A percentile compares a stretch with the other conserved stretches of the same genome.
phyloP scores from a whole-genome alignment of 2,888 invertebrate species.

The Lumbricus terrestris region DNA sequence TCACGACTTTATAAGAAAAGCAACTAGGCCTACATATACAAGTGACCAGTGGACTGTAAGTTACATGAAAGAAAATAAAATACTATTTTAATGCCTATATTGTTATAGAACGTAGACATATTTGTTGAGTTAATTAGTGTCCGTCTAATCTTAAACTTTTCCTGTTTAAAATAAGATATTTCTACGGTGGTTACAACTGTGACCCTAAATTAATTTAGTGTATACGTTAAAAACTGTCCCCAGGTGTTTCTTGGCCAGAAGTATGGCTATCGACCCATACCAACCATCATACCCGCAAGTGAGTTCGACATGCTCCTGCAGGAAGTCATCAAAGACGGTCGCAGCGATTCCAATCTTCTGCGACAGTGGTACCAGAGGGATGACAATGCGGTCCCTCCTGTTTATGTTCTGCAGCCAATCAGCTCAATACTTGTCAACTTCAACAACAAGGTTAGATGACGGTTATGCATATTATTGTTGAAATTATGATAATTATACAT shows the following conservation, averaged over 20 bases:
- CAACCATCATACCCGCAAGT: constrained; percentile 87
- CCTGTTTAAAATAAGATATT: too few species aligned
- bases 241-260: constrained; percentile 93
- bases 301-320: constrained; percentile 81
- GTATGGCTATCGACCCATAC: constrained; percentile 95
- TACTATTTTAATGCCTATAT: too few species aligned
- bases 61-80: too few species aligned
- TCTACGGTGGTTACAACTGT: neutral
- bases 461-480: neutral
- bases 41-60: too few species aligned
- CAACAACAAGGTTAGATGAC: constrained; percentile 80
- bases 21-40: neutral
- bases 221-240: neutral
- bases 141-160: too few species aligned
- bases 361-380: constrained; percentile 96
- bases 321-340: constrained; percentile 68
- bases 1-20: neutral
- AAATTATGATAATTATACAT: neutral
- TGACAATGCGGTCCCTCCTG: constrained; percentile 90
- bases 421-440: constrained; percentile 95
- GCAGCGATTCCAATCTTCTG: constrained; percentile 75
- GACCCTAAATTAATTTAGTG: too few species aligned
- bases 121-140: too few species aligned
- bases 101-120: neutral
- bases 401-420: constrained; percentile 92